Evolutionary conservation across 2,113 vertebrate genomes (phyloP), one percentile per base, ranked within the genome.

Genomic region (Neodon shergylaensis): DNA sequence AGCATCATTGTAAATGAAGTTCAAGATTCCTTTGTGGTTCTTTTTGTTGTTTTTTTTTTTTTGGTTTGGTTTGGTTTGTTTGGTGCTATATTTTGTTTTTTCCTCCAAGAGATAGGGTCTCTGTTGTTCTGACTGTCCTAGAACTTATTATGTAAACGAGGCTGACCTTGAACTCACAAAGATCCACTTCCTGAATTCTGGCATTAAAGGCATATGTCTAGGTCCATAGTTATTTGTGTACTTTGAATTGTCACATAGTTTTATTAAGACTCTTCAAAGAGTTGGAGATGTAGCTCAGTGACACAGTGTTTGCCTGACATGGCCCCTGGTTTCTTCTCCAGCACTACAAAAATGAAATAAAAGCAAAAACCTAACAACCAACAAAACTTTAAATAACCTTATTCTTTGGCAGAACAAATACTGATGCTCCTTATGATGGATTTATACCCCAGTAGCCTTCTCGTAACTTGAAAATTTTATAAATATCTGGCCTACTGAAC

Each of bases 201-300:
- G 39, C 11, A 44, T 44, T 84, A 65, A 65, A 44, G 14, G 8
- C 13, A 4, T 63, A 28, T 31, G 58, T 16, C 58, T 28, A 65
- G 58, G 39, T 84, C 22, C 79, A 42, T 42, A 82, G 54, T 81
- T n/a, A 81, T n/a, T 81, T 36, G 79, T 88, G 7, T 94, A 63
- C 47, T 90, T 96, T 68, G 76, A 92, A 92, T 81, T 96, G 84
- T 83, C 14, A 39, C 39, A 82, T 13, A 92, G n/a, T 83, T 94
- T 16, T 88, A 3, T 76, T 94, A 28, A 94, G 5, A 88, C n/a
- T 83, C 86, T 70, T 81, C 54, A 83, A 82, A 66, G 39, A 61
- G 16, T 16, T 66, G 61, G 10, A 21, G 8, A 47, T 33, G 16
- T 44, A 63, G 58, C 39, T 44, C 39, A 63, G 61, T 84, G 39